Conservation (phyloP, 2,113 vertebrate species). For the Lanius collurio region DNA sequence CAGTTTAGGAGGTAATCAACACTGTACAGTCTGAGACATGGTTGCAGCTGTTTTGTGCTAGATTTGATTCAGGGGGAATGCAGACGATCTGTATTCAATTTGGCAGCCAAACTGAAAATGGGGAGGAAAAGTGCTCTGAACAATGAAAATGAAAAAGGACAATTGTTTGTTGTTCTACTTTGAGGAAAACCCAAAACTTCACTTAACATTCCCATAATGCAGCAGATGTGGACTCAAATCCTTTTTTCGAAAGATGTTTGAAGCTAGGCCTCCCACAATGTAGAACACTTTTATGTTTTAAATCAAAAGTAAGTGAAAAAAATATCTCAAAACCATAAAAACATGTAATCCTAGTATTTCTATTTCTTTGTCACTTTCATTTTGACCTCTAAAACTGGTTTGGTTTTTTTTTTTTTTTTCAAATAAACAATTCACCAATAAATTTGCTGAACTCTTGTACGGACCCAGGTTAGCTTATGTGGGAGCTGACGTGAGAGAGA, state of each 20-base stretch:
- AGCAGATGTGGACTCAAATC: not conserved
- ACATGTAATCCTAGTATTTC: not conserved
- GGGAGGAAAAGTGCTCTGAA: not conserved
- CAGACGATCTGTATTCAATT: not conserved
- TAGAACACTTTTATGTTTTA: not conserved
- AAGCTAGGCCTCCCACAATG: constrained; percentile 2
- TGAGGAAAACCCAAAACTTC: not conserved
- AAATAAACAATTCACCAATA: not conserved
- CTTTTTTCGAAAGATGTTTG: not conserved
- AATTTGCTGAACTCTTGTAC: not conserved
- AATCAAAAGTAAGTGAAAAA: not conserved
- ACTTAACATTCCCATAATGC: not conserved
- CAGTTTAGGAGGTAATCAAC: not conserved
- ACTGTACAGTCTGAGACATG: not conserved
- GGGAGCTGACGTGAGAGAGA: not conserved
- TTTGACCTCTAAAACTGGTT: not conserved
- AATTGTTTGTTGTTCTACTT: constrained; percentile 14
- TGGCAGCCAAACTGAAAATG: not conserved
- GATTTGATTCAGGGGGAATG: not conserved
- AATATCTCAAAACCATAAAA: not conserved
- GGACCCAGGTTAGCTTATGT: not conserved
- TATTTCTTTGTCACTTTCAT: not conserved
- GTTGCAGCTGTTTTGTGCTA: not conserved
- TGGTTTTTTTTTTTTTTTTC: not conserved
- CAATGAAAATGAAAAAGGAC: not conserved